Base-by-base conservation (phyloP, 2,888 invertebrate genomes). In the Synergus laeviventris region DNA sequence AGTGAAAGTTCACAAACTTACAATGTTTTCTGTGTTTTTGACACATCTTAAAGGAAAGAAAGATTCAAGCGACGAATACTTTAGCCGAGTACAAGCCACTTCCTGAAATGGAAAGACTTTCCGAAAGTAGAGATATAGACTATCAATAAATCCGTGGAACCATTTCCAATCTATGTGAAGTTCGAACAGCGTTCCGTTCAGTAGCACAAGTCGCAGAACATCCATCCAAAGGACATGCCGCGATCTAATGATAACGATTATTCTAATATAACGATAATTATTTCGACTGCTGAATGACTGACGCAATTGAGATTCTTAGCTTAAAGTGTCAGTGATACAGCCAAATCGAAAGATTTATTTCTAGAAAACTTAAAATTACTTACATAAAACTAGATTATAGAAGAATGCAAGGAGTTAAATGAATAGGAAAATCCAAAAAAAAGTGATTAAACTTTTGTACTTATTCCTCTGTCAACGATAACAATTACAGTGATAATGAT, bases 391-490 rank as follows among this genome's bases (percentile, higher is more conserved):
- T 36, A 78, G 45, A 60, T 54, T 56, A 45, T 73, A 76, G 21
- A 62, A 66, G 39, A 74, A 76, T 73, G 61, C 73, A 74, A 75
- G 21, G 49, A 39, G 64, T 36, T 24, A 74, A 42, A 78, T 39
- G 56, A 62, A 60, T 76, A 76, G 45, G 49, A 75, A 78, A 75
- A 66, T 59, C 60, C 39, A 45, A 81, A 77, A 78, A 79, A 77
- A 79, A 81, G 79, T 79, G 81, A 79, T 81, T 80, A 78, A 84
- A 84, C 81, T 86, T 86, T 86, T 86, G 81, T 86, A 86, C 84
- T 84, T 83, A 84, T 80, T 84, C 83, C 82, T 82, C 81, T 78
- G 80, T 81, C 81, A 80, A 80, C 81, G 80, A 82, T 82, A 81
- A 76, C 78, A 77, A 79, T 73, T 62, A 80, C 64, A 74, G 74